Evolutionary conservation across 2,888 invertebrate genomes (phyloP).

Genomic region (Eucera pruinosa): DNA sequence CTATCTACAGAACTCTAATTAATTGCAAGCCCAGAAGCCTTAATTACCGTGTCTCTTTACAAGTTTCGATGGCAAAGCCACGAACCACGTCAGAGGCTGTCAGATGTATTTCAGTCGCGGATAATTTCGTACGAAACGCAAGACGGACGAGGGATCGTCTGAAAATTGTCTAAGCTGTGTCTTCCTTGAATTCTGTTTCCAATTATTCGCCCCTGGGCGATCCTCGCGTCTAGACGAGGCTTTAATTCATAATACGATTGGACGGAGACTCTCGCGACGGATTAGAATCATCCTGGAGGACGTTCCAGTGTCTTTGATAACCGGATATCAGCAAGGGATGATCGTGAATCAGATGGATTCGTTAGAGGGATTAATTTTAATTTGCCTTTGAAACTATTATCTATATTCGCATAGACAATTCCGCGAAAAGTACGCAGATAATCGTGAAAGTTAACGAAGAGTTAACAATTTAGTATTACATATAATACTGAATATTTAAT

Average conservation of each 20-base stretch:
- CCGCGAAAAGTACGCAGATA: too few relatives aligned
- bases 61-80: neutral
- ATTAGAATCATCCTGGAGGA: constrained; percentile 42
- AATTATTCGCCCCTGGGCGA: constrained; percentile 62
- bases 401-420: neutral
- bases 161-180: constrained; percentile 21
- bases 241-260: constrained; percentile 66
- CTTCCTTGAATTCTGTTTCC: constrained; percentile 58
- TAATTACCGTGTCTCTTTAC: neutral
- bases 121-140: constrained; percentile 29
- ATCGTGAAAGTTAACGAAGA: too few relatives aligned
- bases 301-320: constrained; percentile 17
- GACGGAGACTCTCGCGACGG: constrained; percentile 31
- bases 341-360: neutral
- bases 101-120: constrained; percentile 16
- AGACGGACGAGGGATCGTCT: constrained; percentile 18
- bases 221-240: constrained; percentile 59
- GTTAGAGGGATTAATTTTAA: constrained; percentile 25
- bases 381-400: neutral
- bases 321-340: constrained; percentile 13
- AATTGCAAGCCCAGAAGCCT: neutral
- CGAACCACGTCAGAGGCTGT: neutral
- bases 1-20: neutral
- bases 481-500: too few relatives aligned
- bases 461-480: too few relatives aligned